phyloP scores from a whole-genome alignment of 2,113 vertebrate genomes.

The Prunella fulvescens region DNA sequence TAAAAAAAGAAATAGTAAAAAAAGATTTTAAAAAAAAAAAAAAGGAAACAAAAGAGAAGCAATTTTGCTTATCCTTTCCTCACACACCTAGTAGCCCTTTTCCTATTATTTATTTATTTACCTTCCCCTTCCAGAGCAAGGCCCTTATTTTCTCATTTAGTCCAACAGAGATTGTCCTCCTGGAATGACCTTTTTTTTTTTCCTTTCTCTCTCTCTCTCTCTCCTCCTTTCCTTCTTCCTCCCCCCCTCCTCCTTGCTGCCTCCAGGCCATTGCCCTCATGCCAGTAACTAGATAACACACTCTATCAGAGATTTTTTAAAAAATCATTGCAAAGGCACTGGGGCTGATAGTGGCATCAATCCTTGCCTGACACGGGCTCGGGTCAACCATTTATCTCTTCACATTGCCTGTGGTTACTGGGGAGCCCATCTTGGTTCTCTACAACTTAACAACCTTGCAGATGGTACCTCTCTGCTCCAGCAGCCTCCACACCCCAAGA shows the following conservation, averaged over 20 bases:
- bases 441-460: constrained; percentile 89
- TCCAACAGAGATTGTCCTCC: constrained; percentile 92
- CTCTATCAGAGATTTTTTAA: constrained; percentile 98
- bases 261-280: constrained; percentile 91
- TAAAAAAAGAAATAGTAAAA: not conserved
- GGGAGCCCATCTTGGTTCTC: constrained; percentile 87
- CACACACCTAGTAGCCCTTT: constrained; percentile 80
- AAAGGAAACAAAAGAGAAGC: constrained; percentile 46
- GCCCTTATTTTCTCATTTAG: constrained; percentile 92
- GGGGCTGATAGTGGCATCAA: constrained; percentile 99
- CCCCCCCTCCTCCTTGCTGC: constrained; percentile 79
- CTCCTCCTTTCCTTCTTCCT: constrained; percentile 69
- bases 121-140: constrained; percentile 50
- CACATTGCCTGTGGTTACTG: constrained; percentile 93
- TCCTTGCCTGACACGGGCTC: constrained; percentile 93
- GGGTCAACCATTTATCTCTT: constrained; percentile 99
- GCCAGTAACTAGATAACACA: constrained; percentile 99
- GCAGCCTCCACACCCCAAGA: constrained; percentile 62
- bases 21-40: not conserved
- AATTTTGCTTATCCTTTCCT: constrained; percentile 81
- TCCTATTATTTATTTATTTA: constrained; percentile 76
- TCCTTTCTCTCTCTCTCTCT: constrained; percentile 48
- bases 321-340: constrained; percentile 98
- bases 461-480: constrained; percentile 76
- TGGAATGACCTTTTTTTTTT: constrained; percentile 87